Percentiles rank a stretch among this genome's conserved stretches.
Conservation (phyloP, 2,113 vertebrate genomes). For the Crocuta crocuta region DNA sequence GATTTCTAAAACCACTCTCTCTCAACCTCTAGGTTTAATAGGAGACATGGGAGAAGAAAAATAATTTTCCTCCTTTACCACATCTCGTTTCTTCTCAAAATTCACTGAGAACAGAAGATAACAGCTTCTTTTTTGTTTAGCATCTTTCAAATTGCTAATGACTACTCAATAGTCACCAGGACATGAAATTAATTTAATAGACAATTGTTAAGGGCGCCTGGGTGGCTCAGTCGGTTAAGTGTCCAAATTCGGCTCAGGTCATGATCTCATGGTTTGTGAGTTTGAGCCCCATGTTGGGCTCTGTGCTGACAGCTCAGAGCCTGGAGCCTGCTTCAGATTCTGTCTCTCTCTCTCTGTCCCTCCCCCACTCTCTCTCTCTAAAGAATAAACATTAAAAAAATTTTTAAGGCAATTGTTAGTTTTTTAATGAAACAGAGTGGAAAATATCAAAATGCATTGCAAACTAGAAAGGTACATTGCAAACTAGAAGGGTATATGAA, state of each 20-base stretch:
- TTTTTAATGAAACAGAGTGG: background rate
- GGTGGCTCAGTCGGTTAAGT: too few relatives aligned
- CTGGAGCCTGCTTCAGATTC: too few relatives aligned
- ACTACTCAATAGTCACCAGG: background rate
- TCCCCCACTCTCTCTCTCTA: too few relatives aligned
- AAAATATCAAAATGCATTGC: background rate
- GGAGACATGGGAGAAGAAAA: background rate
- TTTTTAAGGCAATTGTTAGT: background rate
- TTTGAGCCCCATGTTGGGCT: too few relatives aligned
- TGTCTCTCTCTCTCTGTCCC: too few relatives aligned
- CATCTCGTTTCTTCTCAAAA: background rate
- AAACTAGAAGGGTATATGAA: background rate
- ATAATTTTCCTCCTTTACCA: background rate
- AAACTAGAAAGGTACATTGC: background rate
- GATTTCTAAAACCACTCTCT: background rate
- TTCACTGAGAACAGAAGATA: background rate
- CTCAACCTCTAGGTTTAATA: background rate
- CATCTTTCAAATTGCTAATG: background rate
- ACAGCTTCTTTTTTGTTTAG: background rate
- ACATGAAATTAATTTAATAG: background rate
- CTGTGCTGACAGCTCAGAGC: too few relatives aligned
- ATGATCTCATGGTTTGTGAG: too few relatives aligned
- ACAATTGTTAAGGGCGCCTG: background rate
- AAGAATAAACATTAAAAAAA: background rate
- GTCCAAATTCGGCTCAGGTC: too few relatives aligned